Conservation (phyloP, 2,888 invertebrate species). For the Molorchus minor region DNA sequence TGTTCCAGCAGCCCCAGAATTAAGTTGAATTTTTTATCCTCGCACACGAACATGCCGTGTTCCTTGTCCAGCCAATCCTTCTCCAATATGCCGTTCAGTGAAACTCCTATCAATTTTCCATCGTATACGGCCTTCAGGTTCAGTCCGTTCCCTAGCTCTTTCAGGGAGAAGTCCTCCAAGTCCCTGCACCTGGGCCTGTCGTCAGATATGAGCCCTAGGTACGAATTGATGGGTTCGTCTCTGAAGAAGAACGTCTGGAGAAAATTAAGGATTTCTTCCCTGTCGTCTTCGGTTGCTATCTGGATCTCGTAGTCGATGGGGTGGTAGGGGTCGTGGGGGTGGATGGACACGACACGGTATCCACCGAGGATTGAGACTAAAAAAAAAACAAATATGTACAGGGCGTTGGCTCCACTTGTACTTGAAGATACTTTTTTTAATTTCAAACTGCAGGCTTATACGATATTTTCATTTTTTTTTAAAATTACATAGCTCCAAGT, state of each 20-base stretch:
- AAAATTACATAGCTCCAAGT: too few species aligned
- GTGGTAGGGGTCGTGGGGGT: constrained; percentile 55
- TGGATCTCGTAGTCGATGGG: constrained; percentile 61
- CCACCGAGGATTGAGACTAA: constrained; percentile 44
- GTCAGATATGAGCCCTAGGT: constrained; percentile 69
- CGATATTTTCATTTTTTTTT: too few species aligned
- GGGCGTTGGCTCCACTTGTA: too few species aligned
- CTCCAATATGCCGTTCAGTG: constrained; percentile 53
- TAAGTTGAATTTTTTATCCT: constrained; percentile 71
- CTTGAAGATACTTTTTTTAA: too few species aligned
- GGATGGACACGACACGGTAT: constrained; percentile 51
- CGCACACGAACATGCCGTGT: constrained; percentile 27
- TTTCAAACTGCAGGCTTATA: too few species aligned
- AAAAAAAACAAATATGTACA: too few species aligned
- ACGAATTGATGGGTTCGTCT: constrained; percentile 76
- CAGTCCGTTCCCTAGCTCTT: constrained; percentile 67
- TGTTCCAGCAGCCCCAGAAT: constrained; percentile 70
- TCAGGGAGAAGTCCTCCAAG: constrained; percentile 70
- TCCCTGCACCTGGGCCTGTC: constrained; percentile 70
- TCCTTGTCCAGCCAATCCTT: constrained; percentile 48
- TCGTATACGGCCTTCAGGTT: constrained; percentile 70
- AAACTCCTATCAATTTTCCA: constrained; percentile 66
- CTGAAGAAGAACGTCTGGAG: constrained; percentile 73
- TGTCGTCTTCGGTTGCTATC: constrained; percentile 62
- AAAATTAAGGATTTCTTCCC: constrained; percentile 65